phyloP scores from a whole-genome alignment of 2,113 vertebrate species.

The Zapus hudsonius region DNA sequence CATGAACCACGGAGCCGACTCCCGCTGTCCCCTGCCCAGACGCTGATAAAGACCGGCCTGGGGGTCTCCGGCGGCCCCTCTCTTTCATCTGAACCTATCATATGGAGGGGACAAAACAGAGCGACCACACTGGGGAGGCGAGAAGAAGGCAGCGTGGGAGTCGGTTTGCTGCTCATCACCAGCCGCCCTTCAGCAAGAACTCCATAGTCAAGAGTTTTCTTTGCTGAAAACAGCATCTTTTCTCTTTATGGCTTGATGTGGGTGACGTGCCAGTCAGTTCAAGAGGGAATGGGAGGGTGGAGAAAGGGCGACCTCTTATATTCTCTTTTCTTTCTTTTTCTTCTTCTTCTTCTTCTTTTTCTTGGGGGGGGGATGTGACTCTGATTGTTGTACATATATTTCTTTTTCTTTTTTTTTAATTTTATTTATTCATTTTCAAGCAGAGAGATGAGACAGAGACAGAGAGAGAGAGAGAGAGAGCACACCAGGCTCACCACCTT shows the following conservation, averaged over 20 bases:
- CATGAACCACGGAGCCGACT: constrained; percentile 2
- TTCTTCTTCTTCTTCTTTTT: no score
- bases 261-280: not conserved
- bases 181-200: not conserved
- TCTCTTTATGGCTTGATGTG: not conserved
- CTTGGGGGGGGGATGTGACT: no score
- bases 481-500: no score
- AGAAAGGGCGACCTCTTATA: no score
- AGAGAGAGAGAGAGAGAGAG: no score
- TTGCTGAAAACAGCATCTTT: constrained; percentile 28
- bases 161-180: not conserved
- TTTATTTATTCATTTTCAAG: no score
- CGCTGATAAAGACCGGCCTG: constrained; percentile 22
- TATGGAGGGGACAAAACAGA: not conserved
- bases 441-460: no score
- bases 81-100: constrained; percentile 16
- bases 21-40: constrained; percentile 35
- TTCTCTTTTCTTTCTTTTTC: no score
- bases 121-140: not conserved
- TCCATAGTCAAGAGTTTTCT: constrained; percentile 11
- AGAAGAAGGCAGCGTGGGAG: not conserved
- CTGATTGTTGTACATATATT: no score
- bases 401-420: no score
- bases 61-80: not conserved
- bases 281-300: not conserved